Percentiles rank a stretch among this genome's conserved stretches.
phyloP scores from a whole-genome alignment of 2,888 invertebrate species.

The Hemaris fuciformis region DNA sequence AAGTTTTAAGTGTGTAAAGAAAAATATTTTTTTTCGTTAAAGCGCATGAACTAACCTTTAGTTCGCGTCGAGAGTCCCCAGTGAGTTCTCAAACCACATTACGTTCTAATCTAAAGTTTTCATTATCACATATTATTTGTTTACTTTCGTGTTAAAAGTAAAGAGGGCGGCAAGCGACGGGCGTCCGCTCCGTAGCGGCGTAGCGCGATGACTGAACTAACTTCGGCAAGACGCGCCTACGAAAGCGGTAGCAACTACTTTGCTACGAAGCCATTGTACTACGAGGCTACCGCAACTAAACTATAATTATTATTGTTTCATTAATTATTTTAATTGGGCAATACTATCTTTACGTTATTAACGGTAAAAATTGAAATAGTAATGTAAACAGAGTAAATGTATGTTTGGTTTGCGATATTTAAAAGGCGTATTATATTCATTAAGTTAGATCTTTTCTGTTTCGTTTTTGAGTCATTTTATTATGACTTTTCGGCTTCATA shows the following conservation, averaged over 20 bases:
- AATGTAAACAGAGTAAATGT: background rate
- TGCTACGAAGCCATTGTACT: constrained; percentile 22
- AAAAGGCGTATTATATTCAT: too few species aligned
- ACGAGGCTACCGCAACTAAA: background rate
- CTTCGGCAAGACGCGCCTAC: constrained; percentile 18
- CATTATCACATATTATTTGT: constrained; percentile 45
- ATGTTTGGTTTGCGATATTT: background rate
- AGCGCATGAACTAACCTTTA: constrained; percentile 25
- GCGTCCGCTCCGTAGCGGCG: constrained; percentile 37
- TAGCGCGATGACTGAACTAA: constrained; percentile 43
- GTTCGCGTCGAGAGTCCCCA: constrained; percentile 23
- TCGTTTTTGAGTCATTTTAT: too few species aligned
- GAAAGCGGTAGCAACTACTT: constrained; percentile 22
- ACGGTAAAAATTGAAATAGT: background rate
- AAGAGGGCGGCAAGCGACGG: constrained; percentile 21
- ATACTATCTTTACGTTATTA: background rate
- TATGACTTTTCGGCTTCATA: too few species aligned
- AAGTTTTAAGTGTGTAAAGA: too few species aligned
- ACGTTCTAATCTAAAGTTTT: constrained; percentile 39
- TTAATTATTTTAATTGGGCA: background rate
- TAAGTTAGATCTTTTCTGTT: too few species aligned
- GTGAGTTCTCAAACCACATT: constrained; percentile 28
- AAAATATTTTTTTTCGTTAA: background rate
- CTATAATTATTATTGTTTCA: background rate
- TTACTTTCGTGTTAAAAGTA: constrained; percentile 40